Evolutionary conservation across 2,797 vertebrate species (phyloP).

Genomic region (Sciurus carolinensis): DNA sequence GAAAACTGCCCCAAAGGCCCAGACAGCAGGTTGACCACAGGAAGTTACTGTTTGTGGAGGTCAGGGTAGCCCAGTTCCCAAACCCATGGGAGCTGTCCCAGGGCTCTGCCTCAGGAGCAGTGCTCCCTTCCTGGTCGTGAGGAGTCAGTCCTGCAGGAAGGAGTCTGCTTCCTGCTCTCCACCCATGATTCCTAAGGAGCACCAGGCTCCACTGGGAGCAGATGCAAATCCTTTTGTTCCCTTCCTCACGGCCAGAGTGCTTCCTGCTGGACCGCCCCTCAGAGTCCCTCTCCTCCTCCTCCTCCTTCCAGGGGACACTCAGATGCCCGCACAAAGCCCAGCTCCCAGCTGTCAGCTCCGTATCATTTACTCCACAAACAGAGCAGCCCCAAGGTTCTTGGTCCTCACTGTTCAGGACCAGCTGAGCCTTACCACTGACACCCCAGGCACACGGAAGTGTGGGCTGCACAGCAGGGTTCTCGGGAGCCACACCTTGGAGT

Average conservation of each 20-base stretch:
- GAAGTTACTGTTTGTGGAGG: background rate
- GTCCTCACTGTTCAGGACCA: background rate
- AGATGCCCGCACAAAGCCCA: too few species aligned
- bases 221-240: background rate
- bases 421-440: too few species aligned
- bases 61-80: background rate
- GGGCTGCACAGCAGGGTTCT: background rate
- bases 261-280: background rate
- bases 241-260: too few species aligned
- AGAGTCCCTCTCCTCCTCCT: background rate
- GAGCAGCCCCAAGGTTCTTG: background rate
- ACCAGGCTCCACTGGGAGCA: background rate
- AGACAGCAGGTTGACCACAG: background rate
- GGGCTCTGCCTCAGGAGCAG: too few species aligned
- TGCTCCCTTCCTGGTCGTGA: background rate
- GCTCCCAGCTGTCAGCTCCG: too few species aligned
- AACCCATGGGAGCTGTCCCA: background rate
- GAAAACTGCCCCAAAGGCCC: background rate
- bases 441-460: background rate
- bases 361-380: too few species aligned
- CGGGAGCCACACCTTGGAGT: background rate
- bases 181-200: too few species aligned
- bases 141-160: background rate
- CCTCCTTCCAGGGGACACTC: too few species aligned
- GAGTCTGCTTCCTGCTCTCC: background rate